Evolutionary conservation across 2,113 vertebrate species (phyloP), one percentile per base, ranked within the genome.

Genomic region (Pteronura brasiliensis): DNA sequence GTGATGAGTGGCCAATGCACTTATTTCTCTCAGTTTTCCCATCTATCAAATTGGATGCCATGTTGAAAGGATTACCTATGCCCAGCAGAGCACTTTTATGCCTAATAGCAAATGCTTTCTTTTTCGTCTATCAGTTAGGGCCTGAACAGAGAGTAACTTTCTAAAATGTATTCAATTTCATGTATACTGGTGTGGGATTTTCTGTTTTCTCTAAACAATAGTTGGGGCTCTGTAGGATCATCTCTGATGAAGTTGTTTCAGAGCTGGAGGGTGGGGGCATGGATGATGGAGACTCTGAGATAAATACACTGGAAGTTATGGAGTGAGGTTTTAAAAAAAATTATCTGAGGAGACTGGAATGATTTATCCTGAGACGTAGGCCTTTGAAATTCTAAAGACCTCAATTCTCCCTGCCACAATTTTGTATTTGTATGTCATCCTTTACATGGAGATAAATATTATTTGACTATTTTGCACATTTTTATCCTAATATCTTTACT

Each of bases 191-290:
- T 83, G 12, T 89, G 67, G 21, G 14, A 29, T 69, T 93, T 88
- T 83, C n/a, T 87, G 34, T 95, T 87, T 69, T 95, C 67, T 95
- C 52, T 77, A 20, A 94, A 96, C 47, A 67, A 55, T 52, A 44
- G 17, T 49, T 72, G 31, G 29, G 36, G 25, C 23, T 81, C 31
- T 59, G 39, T 52, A 27, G 59, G 86, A 44, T 80, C 29, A 67
- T n/a, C 17, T 72, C 1, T 29, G 27, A 81, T 52, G 25, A 55
- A 65, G 52, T 61, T 79, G 52, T 34, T 49, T 85, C 93, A 29
- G n/a, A 92, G 71, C 18, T 23, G 21, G 34, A 21, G 55, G 29
- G 4, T 39, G 20, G 29, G 17, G 44, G 13, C 10, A 2, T 7
- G 47, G 6, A 59, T 80, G 55, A 57, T 67, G 27, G 29, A 47